Evolutionary conservation across 1,140 invertebrate species (phyloP).

Genomic region (Nautilus pompilius): DNA sequence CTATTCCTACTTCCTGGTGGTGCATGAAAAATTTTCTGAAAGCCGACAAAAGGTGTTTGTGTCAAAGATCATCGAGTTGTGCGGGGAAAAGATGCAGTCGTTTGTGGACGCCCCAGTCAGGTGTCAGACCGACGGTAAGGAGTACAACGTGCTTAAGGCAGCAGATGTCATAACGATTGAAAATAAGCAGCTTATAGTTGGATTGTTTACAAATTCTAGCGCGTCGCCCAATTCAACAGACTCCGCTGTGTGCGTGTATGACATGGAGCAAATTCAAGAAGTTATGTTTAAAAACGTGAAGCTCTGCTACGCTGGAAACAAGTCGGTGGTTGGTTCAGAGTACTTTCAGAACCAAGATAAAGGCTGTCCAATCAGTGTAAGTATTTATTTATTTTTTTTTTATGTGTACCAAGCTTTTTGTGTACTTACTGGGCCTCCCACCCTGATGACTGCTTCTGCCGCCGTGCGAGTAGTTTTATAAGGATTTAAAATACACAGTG

Average conservation of each 20-base stretch:
- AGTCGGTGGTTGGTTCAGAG: slow-evolving; percentile 25
- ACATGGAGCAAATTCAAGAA: slow-evolving; percentile 85
- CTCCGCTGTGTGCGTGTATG: slow-evolving; percentile 90
- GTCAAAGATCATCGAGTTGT: slow-evolving; percentile 90
- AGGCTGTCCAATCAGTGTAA: too few species aligned
- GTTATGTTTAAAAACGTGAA: slow-evolving; percentile 98
- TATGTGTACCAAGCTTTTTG: too few species aligned
- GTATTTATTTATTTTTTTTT: too few species aligned
- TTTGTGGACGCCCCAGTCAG: slow-evolving; percentile 96
- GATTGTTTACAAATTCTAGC: slow-evolving; percentile 84
- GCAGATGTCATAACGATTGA: slow-evolving; percentile 87
- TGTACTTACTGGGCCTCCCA: too few species aligned
- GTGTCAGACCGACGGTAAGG: slow-evolving; percentile 69
- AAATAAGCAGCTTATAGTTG: slow-evolving; percentile 85
- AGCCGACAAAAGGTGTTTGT: slow-evolving; percentile 78
- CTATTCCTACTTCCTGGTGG: slow-evolving; percentile 94
- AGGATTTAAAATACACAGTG: too few species aligned
- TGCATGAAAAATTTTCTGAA: slow-evolving; percentile 78
- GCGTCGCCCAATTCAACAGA: slow-evolving; percentile 71
- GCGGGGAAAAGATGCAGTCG: slow-evolving; percentile 83
- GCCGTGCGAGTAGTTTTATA: too few species aligned
- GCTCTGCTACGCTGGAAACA: slow-evolving; percentile 82
- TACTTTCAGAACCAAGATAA: too few species aligned
- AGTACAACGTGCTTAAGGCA: slow-evolving; percentile 89
- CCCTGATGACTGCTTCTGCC: too few species aligned